Evolutionary conservation across 2,797 vertebrate genomes (phyloP).

Genomic region (Acanthurus lineatus): DNA sequence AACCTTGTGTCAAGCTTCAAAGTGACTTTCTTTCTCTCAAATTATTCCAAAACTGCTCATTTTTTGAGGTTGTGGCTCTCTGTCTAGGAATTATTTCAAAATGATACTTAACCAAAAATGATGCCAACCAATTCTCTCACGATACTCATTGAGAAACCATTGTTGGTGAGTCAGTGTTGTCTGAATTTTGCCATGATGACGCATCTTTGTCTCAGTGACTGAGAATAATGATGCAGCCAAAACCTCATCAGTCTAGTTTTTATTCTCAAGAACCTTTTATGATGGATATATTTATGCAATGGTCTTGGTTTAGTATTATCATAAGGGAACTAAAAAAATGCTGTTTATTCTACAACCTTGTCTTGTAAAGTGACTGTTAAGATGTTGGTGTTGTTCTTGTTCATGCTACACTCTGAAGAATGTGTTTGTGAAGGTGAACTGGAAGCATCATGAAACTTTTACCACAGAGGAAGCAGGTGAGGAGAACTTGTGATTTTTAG

Average conservation of each 20-base stretch:
- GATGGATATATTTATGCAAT: too few species aligned
- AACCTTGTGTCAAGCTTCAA: constrained; percentile 62
- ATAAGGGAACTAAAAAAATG: too few species aligned
- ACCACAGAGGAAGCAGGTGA: constrained; percentile 3
- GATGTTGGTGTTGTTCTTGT: constrained; percentile 1
- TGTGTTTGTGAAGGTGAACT: constrained; percentile 17
- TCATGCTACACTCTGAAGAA: neutral
- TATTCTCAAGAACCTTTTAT: too few species aligned
- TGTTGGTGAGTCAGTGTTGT: neutral
- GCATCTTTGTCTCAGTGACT: neutral
- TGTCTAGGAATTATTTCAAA: neutral
- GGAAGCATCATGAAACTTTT: constrained; percentile 2
- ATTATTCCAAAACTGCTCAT: constrained; percentile 36
- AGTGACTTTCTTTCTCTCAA: constrained; percentile 53
- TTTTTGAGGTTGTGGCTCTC: constrained; percentile 10
- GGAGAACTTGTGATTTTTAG: constrained; percentile 17
- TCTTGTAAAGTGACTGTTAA: too few species aligned
- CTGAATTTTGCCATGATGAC: constrained; percentile 2
- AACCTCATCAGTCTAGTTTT: too few species aligned
- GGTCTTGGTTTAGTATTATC: too few species aligned
- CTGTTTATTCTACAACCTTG: too few species aligned
- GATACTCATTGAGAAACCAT: neutral
- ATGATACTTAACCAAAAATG: neutral
- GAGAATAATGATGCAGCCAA: neutral
- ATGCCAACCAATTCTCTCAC: neutral